phyloP scores from a whole-genome alignment of 2,797 vertebrate genomes.

The Gymnopithys bicolor region DNA sequence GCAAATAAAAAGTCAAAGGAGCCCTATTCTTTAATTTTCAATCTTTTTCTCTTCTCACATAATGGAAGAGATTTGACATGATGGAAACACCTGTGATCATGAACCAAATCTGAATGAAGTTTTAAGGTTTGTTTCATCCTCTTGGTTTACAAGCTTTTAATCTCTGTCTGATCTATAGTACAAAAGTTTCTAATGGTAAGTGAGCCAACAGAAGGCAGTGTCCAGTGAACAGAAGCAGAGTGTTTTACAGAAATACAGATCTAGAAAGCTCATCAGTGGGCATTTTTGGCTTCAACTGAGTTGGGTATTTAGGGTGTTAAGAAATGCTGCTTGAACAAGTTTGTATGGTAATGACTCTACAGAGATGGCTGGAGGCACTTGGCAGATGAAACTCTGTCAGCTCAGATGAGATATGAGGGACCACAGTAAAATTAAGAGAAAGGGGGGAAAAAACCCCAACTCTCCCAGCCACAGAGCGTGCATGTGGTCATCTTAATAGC shows the following conservation, averaged over 20 bases:
- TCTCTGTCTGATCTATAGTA: neutral
- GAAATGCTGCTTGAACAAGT: neutral
- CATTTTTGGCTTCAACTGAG: neutral
- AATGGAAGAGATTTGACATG: neutral
- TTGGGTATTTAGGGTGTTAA: neutral
- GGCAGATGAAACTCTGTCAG: neutral
- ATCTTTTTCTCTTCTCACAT: neutral
- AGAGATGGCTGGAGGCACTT: neutral
- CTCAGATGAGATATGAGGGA: neutral
- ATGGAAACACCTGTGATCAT: neutral
- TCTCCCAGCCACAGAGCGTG: neutral
- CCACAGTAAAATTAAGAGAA: neutral
- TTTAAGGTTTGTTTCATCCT: neutral
- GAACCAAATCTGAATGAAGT: neutral
- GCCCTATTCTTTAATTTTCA: neutral
- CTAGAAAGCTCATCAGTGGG: neutral
- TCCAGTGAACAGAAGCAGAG: neutral
- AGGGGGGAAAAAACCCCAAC: accelerated
- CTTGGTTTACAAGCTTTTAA: neutral
- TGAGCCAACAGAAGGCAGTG: neutral
- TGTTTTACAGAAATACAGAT: neutral
- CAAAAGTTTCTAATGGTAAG: neutral
- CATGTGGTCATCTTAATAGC: neutral
- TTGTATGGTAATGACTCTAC: neutral
- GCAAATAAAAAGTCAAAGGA: neutral